Conservation (phyloP, 1,140 invertebrate species). For the Vanessa tameamea region DNA sequence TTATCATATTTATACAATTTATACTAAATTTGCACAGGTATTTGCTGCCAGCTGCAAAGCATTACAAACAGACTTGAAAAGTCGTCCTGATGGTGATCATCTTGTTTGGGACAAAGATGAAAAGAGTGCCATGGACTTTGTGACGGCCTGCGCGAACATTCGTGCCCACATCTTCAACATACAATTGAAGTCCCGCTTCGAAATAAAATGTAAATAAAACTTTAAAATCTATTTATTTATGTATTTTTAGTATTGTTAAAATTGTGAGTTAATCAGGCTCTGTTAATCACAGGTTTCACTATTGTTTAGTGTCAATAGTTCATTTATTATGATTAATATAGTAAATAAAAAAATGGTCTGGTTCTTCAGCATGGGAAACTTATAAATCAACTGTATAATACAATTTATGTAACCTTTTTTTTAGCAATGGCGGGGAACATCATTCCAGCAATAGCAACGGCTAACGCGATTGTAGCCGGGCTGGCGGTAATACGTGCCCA, state of each 20-base stretch:
- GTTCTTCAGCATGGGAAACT: too few species aligned
- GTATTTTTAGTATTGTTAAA: neutral
- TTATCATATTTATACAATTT: slow-evolving; percentile 5
- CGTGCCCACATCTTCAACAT: slow-evolving; percentile 96
- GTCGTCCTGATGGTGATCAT: slow-evolving; percentile 84
- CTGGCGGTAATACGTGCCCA: slow-evolving; percentile 95
- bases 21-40: slow-evolving; percentile 71
- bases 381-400: too few species aligned
- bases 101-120: slow-evolving; percentile 99
- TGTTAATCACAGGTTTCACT: neutral
- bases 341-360: too few species aligned
- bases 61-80: slow-evolving; percentile 84
- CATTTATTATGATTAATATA: too few species aligned
- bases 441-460: slow-evolving; percentile 99
- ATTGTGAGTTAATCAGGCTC: too few species aligned
- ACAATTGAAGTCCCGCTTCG: slow-evolving; percentile 92
- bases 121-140: slow-evolving; percentile 96
- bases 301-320: neutral
- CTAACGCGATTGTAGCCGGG: slow-evolving; percentile 98
- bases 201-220: slow-evolving; percentile 93
- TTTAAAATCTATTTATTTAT: neutral
- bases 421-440: slow-evolving; percentile 98
- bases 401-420: neutral
- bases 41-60: slow-evolving; percentile 88
- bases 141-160: slow-evolving; percentile 96